Conservation (phyloP, 2,113 vertebrate genomes). For the Passer montanus region DNA sequence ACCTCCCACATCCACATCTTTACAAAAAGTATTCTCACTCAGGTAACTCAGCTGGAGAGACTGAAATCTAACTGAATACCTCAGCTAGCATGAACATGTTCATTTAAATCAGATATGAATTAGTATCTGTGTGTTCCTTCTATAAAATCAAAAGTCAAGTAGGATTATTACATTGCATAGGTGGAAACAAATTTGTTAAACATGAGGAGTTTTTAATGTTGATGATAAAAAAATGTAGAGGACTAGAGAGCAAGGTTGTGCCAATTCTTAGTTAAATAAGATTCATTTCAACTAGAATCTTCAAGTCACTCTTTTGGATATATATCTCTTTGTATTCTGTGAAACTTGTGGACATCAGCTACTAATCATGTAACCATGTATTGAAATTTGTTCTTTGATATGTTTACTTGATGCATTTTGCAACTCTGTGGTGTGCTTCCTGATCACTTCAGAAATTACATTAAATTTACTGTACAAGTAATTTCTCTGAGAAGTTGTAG, state of each 20-base stretch:
- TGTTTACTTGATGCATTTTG: background rate
- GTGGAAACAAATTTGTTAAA: constrained; percentile 53
- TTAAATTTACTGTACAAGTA: background rate
- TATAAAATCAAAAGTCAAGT: constrained; percentile 45
- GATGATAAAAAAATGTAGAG: background rate
- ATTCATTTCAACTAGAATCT: background rate
- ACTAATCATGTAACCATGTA: background rate
- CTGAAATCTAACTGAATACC: constrained; percentile 35
- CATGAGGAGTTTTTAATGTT: constrained; percentile 7
- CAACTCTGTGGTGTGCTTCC: background rate
- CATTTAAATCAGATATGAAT: constrained; percentile 47
- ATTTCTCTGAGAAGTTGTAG: background rate
- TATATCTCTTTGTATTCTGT: background rate
- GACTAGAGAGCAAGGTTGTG: background rate
- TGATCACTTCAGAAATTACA: background rate
- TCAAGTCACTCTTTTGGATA: background rate
- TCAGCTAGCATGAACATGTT: constrained; percentile 60
- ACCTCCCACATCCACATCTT: constrained; percentile 60
- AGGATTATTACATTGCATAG: background rate
- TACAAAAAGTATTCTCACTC: constrained; percentile 5
- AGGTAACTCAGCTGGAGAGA: constrained; percentile 53
- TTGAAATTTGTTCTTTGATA: background rate
- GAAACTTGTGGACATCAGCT: background rate
- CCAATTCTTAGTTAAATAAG: constrained; percentile 21
- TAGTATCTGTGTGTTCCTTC: constrained; percentile 31